Conservation (phyloP, 2,797 vertebrate species). For the Pipistrellus nathusii region DNA sequence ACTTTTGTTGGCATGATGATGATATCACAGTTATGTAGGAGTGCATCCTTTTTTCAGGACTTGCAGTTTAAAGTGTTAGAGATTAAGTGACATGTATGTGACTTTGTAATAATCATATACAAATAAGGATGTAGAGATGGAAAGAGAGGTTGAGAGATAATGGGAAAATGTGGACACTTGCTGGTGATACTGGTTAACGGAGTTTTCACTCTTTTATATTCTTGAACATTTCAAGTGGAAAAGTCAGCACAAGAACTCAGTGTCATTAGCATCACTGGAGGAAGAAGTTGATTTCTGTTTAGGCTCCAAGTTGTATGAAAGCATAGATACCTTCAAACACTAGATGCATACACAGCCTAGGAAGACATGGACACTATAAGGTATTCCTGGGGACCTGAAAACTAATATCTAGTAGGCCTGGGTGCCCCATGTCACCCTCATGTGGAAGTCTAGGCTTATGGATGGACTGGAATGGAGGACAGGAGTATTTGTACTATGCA, state of each 20-base stretch:
- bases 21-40: background rate
- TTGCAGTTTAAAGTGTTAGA: background rate
- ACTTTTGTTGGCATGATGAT: background rate
- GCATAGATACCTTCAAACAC: background rate
- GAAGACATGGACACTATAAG: background rate
- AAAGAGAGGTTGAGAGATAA: background rate
- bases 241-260: background rate
- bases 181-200: background rate
- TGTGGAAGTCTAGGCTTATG: background rate
- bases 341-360: background rate
- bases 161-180: background rate
- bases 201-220: background rate
- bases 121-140: background rate
- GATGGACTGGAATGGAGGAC: background rate
- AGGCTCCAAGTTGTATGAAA: background rate
- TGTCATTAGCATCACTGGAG: no score
- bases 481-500: background rate
- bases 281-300: background rate
- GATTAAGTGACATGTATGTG: background rate
- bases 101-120: background rate
- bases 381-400: background rate
- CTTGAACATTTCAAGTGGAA: background rate
- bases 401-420: background rate
- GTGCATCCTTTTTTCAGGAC: background rate
- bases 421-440: background rate